phyloP scores from a whole-genome alignment of 1,140 invertebrate species.

The Hyposmocoma kahamanoa region DNA sequence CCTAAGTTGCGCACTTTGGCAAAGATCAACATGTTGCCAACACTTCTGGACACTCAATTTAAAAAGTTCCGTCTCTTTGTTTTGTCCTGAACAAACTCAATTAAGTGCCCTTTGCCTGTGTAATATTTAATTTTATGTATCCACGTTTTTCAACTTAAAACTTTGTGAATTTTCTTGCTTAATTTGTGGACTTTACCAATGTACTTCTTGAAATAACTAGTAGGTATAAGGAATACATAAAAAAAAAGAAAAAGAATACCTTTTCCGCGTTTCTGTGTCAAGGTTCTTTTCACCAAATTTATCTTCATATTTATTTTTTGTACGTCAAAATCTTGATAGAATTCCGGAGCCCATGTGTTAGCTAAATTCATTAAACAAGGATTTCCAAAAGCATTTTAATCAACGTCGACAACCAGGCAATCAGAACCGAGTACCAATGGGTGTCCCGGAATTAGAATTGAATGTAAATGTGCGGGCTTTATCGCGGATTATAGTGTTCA shows the following conservation, averaged over 20 bases:
- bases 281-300: no score
- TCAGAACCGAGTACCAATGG: conserved; percentile 53
- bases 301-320: no score
- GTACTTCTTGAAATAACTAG: no score
- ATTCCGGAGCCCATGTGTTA: conserved; percentile 55
- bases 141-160: no score
- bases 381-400: conserved; percentile 48
- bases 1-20: conserved; percentile 21
- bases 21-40: conserved; percentile 71
- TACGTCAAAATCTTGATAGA: no score
- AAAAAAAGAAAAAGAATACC: no score
- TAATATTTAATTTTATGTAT: conserved; percentile 41
- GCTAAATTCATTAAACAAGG: conserved; percentile 26
- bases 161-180: no score
- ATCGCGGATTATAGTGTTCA: conserved; percentile 75
- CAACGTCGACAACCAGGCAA: conserved; percentile 58
- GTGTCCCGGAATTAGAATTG: conserved; percentile 67
- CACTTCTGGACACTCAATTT: conserved; percentile 72
- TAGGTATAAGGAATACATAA: no score
- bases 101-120: conserved; percentile 64
- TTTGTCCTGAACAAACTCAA: conserved; percentile 71
- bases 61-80: conserved; percentile 70
- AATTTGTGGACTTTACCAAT: no score
- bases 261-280: no score
- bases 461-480: conserved; percentile 76